A percentile compares a stretch with the other conserved stretches of the same genome.
Conservation (phyloP, 2,113 vertebrate species). For the Albula goreensis region DNA sequence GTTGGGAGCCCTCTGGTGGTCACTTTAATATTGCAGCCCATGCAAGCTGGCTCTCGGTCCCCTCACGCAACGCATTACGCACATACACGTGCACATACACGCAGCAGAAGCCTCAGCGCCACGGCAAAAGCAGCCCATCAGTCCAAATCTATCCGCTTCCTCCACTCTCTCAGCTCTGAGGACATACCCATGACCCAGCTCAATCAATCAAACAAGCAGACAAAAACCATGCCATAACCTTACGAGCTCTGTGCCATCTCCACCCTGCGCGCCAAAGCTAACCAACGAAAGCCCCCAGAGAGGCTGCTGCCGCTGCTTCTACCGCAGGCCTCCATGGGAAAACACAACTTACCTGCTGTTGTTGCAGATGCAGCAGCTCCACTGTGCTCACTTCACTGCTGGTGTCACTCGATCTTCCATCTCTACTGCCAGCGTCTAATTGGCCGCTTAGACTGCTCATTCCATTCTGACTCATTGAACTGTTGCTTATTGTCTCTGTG, state of each 20-base stretch:
- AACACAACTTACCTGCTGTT: slow-evolving; percentile 99
- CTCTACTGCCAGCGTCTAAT: slow-evolving; percentile 82
- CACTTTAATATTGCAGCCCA: not conserved
- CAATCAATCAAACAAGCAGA: too few relatives aligned
- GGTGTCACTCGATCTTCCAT: slow-evolving; percentile 84
- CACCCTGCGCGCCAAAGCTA: not conserved
- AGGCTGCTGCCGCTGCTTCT: not conserved
- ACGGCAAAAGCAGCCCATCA: too few relatives aligned
- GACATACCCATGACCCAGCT: too few relatives aligned
- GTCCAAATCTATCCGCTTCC: too few relatives aligned
- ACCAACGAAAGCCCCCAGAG: too few relatives aligned
- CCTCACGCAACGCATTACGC: not conserved
- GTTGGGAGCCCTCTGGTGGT: not conserved
- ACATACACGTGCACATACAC: too few relatives aligned
- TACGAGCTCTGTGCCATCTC: too few relatives aligned
- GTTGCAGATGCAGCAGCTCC: slow-evolving; percentile 99
- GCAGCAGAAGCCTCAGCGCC: too few relatives aligned
- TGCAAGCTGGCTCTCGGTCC: too few relatives aligned
- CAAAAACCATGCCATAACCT: too few relatives aligned
- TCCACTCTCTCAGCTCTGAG: too few relatives aligned
- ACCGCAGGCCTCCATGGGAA: not conserved
- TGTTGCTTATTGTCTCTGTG: slow-evolving; percentile 94
- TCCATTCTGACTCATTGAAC: slow-evolving; percentile 89
- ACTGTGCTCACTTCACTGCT: slow-evolving; percentile 88
- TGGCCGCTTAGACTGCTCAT: slow-evolving; percentile 90